Evolutionary conservation across 2,113 vertebrate species (phyloP), one percentile per base, ranked within the genome.

Genomic region (Spermophilus dauricus): DNA sequence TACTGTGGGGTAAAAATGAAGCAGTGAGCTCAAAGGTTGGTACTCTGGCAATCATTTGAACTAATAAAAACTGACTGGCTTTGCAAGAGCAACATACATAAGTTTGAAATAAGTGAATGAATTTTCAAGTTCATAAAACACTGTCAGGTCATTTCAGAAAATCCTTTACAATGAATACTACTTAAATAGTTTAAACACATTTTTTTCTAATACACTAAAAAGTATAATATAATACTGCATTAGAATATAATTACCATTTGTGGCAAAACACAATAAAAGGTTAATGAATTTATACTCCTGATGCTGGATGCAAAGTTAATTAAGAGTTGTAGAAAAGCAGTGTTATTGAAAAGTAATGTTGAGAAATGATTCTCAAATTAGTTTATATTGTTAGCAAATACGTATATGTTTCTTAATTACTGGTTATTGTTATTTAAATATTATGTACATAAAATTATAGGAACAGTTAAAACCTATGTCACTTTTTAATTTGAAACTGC

Each of bases 11-110:
- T 94, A 95, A 98, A 96, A 98, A 97, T 8, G 78, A 98, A 98
- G 80, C 90, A 94, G 96, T 75, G 91, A 97, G 86, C 94, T 95
- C 95, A 98, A 98, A 98, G 97, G 61, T 97, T 98, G 97, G 39
- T 95, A 75, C 37, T 97, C 91, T 30, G 80, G 56, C 84, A 94
- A 86, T 95, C 88, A 98, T 95, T 24, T 94, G 67, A 97, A 97
- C 93, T 96, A 98, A 97, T 97, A 95, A 98, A 97, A 97, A 69
- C 14, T 53, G 65, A 80, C 77, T 89, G 17, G 16, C 80, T 98
- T 91, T 93, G 76, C 53, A 97, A 98, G 97, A 94, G 28, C 53
- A 97, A 93, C 30, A 75, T 73, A 94, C 30, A 96, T 5, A 6
- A 81, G 14, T 94, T 37, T 22, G 84, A 37, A 98, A 97, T 69